Evolutionary conservation across 1,140 invertebrate genomes (phyloP).

Genomic region (Caerostris darwini): DNA sequence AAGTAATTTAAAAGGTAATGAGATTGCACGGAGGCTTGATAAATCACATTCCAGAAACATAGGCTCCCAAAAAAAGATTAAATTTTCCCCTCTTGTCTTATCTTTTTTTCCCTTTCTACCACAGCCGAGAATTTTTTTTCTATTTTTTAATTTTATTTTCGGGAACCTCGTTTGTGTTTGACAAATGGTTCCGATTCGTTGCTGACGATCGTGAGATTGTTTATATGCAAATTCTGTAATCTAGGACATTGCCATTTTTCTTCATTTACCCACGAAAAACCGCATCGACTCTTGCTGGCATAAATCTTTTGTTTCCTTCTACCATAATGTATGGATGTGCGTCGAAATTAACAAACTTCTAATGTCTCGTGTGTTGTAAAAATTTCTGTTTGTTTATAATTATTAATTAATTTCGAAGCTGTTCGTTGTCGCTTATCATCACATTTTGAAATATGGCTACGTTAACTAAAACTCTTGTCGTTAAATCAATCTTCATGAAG

Average conservation of each 20-base stretch:
- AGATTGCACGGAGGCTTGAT: conserved; percentile 20
- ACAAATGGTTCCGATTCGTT: neutral
- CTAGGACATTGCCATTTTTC: neutral
- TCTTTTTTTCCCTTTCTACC: neutral
- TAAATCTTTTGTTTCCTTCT: neutral
- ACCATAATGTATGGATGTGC: no score
- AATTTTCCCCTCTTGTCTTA: neutral
- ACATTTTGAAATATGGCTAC: neutral
- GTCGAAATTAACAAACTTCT: neutral
- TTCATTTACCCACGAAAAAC: no score
- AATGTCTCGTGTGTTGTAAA: neutral
- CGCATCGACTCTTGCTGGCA: neutral
- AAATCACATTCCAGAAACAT: conserved; percentile 29
- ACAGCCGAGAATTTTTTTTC: no score
- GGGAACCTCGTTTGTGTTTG: conserved; percentile 8
- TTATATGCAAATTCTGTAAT: conserved; percentile 17
- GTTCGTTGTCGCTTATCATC: no score
- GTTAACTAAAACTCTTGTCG: neutral
- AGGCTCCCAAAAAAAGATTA: neutral
- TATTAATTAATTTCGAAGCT: neutral
- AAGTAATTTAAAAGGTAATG: conserved; percentile 55
- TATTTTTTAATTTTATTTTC: neutral
- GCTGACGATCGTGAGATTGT: no score
- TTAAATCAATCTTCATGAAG: neutral
- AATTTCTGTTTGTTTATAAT: neutral